Evolutionary conservation across 2,797 vertebrate genomes (phyloP), one percentile per base, ranked within the genome.

Genomic region (Borostomias antarcticus): DNA sequence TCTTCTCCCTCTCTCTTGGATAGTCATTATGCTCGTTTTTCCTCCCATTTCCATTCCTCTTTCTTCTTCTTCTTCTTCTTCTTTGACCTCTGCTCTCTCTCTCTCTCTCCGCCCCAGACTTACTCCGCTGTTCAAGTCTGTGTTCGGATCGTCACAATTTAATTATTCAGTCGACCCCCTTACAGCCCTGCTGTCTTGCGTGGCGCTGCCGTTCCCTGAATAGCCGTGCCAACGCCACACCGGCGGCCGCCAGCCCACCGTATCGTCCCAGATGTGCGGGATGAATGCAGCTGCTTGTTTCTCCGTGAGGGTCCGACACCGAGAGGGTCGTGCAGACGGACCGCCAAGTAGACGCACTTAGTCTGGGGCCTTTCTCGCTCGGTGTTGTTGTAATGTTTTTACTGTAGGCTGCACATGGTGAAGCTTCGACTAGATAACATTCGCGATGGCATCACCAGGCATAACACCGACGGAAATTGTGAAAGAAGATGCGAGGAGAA

Each of bases 261-360:
- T 28, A 25, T 10, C 4, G 13, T 29, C 26, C 11, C 56, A 35
- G 30, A 58, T 58, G 32, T 33, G 19, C 13, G 32, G 35, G 19
- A 58, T 35, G 32, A 58, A 58, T 58, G 30, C 30, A 23, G 32
- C n/a, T 19, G 23, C 10, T 56, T 56, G 26, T n/a, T 13, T 56
- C 26, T n/a, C 2, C 33, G 30, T 51, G 23, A 59, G 37, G 53
- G 67, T 51, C 35, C 64, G 60, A 58, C 64, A 62, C 58, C n/a
- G n/a, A 66, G 69, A 76, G 64, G 66, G 66, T 66, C 64, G 52
- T 58, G 60, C 52, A 50, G 37, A 52, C 58, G 69, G 73, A 65
- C 63, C 64, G 72, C 75, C 64, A 67, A 62, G 76, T 69, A 70
- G 77, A 67, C 70, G 69, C n/a, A n/a, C n/a, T n/a, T n/a, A n/a